phyloP scores from a whole-genome alignment of 2,888 invertebrate species.

The Dicranocentrus wangi region DNA sequence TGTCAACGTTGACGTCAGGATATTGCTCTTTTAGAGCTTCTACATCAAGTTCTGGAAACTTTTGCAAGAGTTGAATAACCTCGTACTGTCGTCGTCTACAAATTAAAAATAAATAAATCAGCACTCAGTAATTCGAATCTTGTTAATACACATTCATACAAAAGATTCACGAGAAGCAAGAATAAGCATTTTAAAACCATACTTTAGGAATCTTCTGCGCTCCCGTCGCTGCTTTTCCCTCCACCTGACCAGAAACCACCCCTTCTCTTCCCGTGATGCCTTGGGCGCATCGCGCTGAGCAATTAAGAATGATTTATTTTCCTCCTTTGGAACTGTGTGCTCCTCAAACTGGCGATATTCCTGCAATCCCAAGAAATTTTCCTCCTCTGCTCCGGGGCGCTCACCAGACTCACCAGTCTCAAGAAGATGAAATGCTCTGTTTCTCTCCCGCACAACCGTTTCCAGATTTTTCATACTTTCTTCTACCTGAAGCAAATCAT shows the following conservation, averaged over 20 bases:
- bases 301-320: conserved; percentile 66
- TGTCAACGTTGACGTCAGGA: conserved; percentile 85
- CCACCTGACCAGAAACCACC: conserved; percentile 62
- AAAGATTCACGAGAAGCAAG: background rate
- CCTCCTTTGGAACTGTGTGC: conserved; percentile 67
- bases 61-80: conserved; percentile 78
- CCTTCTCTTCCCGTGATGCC: conserved; percentile 57
- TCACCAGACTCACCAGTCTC: conserved; percentile 93
- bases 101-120: conserved; percentile 9
- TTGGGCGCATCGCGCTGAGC: conserved; percentile 62
- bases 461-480: conserved; percentile 96
- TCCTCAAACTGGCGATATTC: conserved; percentile 71
- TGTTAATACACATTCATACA: background rate
- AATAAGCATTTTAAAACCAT: background rate
- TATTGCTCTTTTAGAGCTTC: conserved; percentile 82
- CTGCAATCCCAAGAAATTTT: conserved; percentile 70
- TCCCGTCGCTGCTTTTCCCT: conserved; percentile 52
- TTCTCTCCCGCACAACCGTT: conserved; percentile 91
- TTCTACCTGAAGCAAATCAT: conserved; percentile 79
- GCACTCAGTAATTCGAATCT: background rate
- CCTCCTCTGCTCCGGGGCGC: conserved; percentile 79
- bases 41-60: conserved; percentile 85
- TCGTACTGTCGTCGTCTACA: conserved; percentile 79
- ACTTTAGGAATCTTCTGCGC: background rate
- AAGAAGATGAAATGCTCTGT: conserved; percentile 89